Conservation (phyloP, 2,888 invertebrate species). For the Drosophila vallismaia region DNA sequence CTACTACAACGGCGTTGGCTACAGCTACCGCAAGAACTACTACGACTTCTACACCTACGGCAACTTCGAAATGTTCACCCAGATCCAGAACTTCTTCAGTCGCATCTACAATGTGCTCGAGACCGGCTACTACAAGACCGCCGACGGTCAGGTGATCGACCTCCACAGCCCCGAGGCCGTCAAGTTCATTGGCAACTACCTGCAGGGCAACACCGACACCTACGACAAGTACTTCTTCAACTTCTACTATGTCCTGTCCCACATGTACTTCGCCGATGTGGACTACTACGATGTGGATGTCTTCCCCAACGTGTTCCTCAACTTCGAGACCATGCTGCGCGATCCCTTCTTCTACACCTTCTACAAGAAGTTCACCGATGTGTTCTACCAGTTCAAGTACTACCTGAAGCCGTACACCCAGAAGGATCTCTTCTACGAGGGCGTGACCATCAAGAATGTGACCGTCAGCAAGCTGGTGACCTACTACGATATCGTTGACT, state of each 20-base stretch:
- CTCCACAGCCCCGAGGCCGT: slow-evolving; percentile 87
- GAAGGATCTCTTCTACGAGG: slow-evolving; percentile 87
- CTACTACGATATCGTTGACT: slow-evolving; percentile 88
- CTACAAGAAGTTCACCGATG: slow-evolving; percentile 86
- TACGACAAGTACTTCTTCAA: slow-evolving; percentile 77
- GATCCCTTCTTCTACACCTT: slow-evolving; percentile 90
- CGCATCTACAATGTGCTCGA: slow-evolving; percentile 85
- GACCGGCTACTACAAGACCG: slow-evolving; percentile 84
- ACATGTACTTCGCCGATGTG: slow-evolving; percentile 74
- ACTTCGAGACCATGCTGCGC: slow-evolving; percentile 87
- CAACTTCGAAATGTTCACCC: slow-evolving; percentile 71
- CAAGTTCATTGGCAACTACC: slow-evolving; percentile 87
- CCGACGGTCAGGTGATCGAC: slow-evolving; percentile 85
- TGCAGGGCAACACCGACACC: slow-evolving; percentile 86
- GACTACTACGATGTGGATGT: slow-evolving; percentile 65
- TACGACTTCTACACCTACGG: slow-evolving; percentile 72
- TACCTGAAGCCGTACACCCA: slow-evolving; percentile 86
- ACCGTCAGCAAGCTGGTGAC: slow-evolving; percentile 87
- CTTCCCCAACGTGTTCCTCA: slow-evolving; percentile 86
- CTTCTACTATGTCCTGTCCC: slow-evolving; percentile 72
- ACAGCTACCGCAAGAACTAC: slow-evolving; percentile 86
- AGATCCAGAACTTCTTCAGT: slow-evolving; percentile 81
- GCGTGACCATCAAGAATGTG: slow-evolving; percentile 87
- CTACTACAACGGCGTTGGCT: slow-evolving; percentile 86
- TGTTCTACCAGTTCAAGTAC: slow-evolving; percentile 86